phyloP scores from a whole-genome alignment of 2,113 vertebrate genomes.

The Triplophysa dalaica region DNA sequence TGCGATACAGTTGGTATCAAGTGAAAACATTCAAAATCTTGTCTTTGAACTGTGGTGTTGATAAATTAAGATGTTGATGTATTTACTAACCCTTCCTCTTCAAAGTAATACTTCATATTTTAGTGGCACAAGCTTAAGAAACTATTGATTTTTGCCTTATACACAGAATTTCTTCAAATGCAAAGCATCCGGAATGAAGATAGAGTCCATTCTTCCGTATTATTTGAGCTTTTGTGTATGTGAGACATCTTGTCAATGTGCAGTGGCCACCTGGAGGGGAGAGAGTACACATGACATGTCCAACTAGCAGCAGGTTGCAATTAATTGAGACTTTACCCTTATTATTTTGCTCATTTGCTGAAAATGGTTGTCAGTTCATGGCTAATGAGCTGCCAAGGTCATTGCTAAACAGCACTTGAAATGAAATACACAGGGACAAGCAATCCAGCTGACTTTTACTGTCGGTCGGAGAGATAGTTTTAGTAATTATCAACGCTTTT shows the following conservation, averaged over 20 bases:
- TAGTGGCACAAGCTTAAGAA: background rate
- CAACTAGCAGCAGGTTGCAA: conserved; percentile 58
- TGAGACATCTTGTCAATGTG: conserved; percentile 46
- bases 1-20: background rate
- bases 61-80: background rate
- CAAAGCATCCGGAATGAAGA: background rate
- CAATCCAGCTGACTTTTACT: conserved; percentile 37
- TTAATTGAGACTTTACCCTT: conserved; percentile 53
- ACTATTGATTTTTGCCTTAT: background rate
- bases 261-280: conserved; percentile 48
- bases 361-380: conserved; percentile 58
- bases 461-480: conserved; percentile 14
- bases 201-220: conserved; percentile 30
- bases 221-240: conserved; percentile 47
- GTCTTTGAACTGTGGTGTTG: conserved; percentile 21
- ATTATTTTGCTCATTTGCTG: conserved; percentile 57
- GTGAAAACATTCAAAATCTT: background rate
- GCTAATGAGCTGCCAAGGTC: conserved; percentile 60
- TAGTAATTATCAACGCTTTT: conserved; percentile 8
- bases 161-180: background rate
- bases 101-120: background rate
- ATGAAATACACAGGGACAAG: conserved; percentile 36
- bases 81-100: background rate
- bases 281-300: conserved; percentile 45
- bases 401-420: conserved; percentile 49